Percentiles rank a stretch among this genome's conserved stretches.
Conservation (phyloP, 2,888 invertebrate species). For the Trissolcus brochymenae region DNA sequence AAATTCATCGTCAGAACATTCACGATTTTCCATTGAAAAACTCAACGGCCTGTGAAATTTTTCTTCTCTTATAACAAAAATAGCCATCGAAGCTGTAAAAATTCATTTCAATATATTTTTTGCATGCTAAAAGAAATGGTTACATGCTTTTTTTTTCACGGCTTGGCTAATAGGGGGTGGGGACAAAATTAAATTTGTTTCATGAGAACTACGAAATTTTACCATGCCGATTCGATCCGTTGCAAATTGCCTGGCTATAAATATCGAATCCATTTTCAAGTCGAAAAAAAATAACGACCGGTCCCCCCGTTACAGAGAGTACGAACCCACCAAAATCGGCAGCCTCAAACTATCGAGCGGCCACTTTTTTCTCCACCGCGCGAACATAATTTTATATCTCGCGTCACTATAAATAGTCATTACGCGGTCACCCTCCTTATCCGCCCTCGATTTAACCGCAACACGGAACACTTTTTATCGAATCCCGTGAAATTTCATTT, state of each 20-base stretch:
- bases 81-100: no score
- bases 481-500: slow-evolving; percentile 54
- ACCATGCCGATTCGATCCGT: neutral
- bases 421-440: slow-evolving; percentile 43
- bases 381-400: slow-evolving; percentile 48
- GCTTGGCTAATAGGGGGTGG: no score
- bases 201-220: slow-evolving; percentile 1
- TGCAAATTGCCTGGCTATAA: slow-evolving; percentile 2
- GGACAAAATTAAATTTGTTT: no score
- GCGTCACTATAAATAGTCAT: slow-evolving; percentile 54
- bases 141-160: no score
- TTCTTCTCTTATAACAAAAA: neutral
- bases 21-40: slow-evolving; percentile 1
- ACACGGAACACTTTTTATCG: slow-evolving; percentile 53
- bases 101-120: no score
- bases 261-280: slow-evolving; percentile 18
- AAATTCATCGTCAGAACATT: slow-evolving; percentile 16
- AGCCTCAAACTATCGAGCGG: slow-evolving; percentile 35
- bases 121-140: no score
- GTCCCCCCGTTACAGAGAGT: neutral
- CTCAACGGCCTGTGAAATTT: neutral
- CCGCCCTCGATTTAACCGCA: slow-evolving; percentile 48
- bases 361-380: slow-evolving; percentile 23
- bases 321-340: slow-evolving; percentile 5
- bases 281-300: slow-evolving; percentile 8